Evolutionary conservation across 2,888 invertebrate genomes (phyloP).

Genomic region (Phaedon cochleariae): DNA sequence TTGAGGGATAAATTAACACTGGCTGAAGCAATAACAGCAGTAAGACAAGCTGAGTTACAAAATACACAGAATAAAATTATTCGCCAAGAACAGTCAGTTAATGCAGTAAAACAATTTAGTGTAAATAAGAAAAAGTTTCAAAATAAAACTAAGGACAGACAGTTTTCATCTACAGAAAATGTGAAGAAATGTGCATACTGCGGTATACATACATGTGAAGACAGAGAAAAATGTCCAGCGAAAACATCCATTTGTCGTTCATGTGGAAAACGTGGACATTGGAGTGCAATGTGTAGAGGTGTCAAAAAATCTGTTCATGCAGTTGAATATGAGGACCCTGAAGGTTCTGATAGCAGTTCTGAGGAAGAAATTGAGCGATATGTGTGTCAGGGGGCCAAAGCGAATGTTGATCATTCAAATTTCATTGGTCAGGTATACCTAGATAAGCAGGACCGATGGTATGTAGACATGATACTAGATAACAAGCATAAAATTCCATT

Average conservation of each 20-base stretch:
- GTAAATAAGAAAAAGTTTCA: background rate
- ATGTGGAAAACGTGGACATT: background rate
- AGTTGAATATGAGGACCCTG: background rate
- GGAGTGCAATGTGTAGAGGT: conserved; percentile 11
- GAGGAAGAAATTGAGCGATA: background rate
- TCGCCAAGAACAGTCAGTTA: conserved; percentile 7
- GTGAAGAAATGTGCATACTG: conserved; percentile 8
- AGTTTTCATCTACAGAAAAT: background rate
- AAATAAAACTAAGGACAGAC: background rate
- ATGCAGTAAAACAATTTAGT: background rate
- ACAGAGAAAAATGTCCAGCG: conserved; percentile 4
- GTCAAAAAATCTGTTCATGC: background rate
- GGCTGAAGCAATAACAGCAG: conserved; percentile 9
- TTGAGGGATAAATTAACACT: conserved; percentile 12
- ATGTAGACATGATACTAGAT: conserved; percentile 12
- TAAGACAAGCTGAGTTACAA: background rate
- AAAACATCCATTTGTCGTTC: conserved; percentile 7
- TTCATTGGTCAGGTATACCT: conserved; percentile 17
- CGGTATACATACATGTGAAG: conserved; percentile 4
- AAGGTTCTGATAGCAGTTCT: background rate
- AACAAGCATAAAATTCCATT: background rate
- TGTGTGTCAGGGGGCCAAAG: background rate
- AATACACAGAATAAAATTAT: background rate
- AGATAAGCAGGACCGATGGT: conserved; percentile 13
- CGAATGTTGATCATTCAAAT: too few species aligned